Evolutionary conservation across 2,888 invertebrate genomes (phyloP).

Genomic region (Tenthredo amoena): DNA sequence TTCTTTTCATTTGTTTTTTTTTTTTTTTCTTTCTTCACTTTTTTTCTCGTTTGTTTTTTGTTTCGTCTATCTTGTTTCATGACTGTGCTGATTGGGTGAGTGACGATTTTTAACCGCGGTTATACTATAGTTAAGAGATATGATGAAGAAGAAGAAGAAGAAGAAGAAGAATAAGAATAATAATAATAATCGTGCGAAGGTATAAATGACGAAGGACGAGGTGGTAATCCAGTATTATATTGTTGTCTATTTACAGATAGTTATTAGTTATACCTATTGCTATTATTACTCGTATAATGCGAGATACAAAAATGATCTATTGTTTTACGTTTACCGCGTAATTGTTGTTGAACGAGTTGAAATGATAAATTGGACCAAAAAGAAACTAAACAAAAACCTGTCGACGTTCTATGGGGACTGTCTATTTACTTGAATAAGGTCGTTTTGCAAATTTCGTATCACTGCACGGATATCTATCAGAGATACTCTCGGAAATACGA

Average conservation of each 20-base stretch:
- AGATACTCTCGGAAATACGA: background rate
- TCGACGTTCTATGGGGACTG: background rate
- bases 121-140: background rate
- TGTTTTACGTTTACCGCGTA: constrained; percentile 36
- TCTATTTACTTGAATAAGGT: background rate
- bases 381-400: background rate
- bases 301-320: constrained; percentile 19
- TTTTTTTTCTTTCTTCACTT: background rate
- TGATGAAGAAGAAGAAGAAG: background rate
- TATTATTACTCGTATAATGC: constrained; percentile 36
- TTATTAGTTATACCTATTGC: constrained; percentile 40
- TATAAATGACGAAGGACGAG: constrained; percentile 17
- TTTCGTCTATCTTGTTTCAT: background rate
- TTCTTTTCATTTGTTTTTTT: background rate
- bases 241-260: constrained; percentile 52
- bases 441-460: background rate
- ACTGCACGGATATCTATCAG: background rate
- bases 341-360: constrained; percentile 16
- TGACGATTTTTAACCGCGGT: constrained; percentile 6
- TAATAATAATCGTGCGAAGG: background rate
- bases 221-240: constrained; percentile 53
- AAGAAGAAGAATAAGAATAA: background rate
- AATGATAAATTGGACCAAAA: constrained; percentile 34
- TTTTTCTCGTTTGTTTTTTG: background rate
- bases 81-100: background rate